Base-by-base conservation (phyloP, 2,113 vertebrate genomes). In the Podarcis raffonei region DNA sequence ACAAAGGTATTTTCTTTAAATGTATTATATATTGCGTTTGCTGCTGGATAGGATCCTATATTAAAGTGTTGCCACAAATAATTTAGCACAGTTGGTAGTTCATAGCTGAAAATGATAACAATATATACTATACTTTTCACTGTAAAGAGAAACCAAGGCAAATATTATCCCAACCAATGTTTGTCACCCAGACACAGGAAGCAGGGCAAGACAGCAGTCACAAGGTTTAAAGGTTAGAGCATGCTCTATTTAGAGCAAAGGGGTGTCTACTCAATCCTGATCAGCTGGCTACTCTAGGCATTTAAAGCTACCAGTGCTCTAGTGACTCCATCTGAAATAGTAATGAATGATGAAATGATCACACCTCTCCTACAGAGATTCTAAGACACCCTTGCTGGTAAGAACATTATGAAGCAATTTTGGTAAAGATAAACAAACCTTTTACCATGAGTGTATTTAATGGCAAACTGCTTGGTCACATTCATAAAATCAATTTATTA, bases 91-190 rank as follows among this genome's bases (percentile, higher is more conserved):
- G 81, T 66, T 27, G 57, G 80, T 66, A 83, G 57, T 65, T 88
- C 74, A 83, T 20, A 75, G 87, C 37, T 66, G 53, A 76, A 88
- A 83, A 37, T 12, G 71, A 48, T 66, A 83, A 48, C 85, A 91
- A 79, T 86, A 89, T 87, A 66, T 1, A 16, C 66, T 62, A 62
- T 62, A 62, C 85, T 86, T 86, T 32, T 35, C 68, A 75, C 20
- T 3, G 37, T 83, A 81, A 87, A 88, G 88, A 85, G 39, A 74
- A 5, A 4, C 79, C 4, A 15, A 42, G 84, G 1, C 0, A 27
- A 90, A 1, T 81, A 86, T 91, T 86, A 90, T 69, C 89, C 48
- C 84, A 86, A 85, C 39, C 35, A 75, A 59, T 81, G 23, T 53
- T 86, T 91, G 80, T 1, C 3, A 35, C 66, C 15, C 84, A 83